A percentile compares a stretch with the other conserved stretches of the same genome.
These are phyloP conservation scores for Passer domesticus DNA, from an alignment of 2,113 vertebrate genomes.

Conservation along the genomic window DNA sequence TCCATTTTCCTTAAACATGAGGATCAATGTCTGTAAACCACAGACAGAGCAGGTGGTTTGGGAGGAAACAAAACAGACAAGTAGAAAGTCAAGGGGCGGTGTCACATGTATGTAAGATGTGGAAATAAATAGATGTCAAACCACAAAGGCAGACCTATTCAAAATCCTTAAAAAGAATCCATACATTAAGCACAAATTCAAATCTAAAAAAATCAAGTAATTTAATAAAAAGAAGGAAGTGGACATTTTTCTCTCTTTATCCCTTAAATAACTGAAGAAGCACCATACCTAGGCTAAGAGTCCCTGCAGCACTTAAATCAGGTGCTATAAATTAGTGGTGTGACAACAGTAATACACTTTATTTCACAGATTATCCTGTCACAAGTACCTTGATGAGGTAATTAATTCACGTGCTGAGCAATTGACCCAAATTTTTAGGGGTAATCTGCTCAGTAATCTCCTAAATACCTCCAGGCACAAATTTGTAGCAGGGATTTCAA, in stretches of 20 bases:
- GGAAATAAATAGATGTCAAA: not conserved
- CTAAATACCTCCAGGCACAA: slow-evolving; percentile 27
- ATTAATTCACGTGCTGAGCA: not conserved
- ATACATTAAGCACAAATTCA: not conserved
- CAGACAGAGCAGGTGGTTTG: not conserved
- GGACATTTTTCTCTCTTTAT: not conserved
- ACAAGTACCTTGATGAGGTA: slow-evolving; percentile 8
- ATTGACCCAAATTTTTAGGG: slow-evolving; percentile 12
- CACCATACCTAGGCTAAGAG: not conserved
- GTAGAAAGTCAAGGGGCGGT: not conserved
- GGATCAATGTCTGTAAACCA: not conserved
- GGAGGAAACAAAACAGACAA: not conserved
- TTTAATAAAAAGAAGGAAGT: not conserved
- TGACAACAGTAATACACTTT: slow-evolving; percentile 28
- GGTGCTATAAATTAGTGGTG: not conserved
- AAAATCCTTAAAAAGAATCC: not conserved
- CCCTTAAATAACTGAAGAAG: not conserved
- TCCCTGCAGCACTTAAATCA: not conserved
- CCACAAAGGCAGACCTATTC: not conserved
- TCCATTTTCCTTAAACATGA: not conserved
- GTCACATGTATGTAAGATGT: not conserved
- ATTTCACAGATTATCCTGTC: slow-evolving; percentile 29
- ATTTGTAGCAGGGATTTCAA: slow-evolving; percentile 17
- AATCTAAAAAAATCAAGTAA: not conserved
- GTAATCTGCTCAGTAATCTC: slow-evolving; percentile 43